These are phyloP conservation scores for Sebastolobus alascanus DNA, from an alignment of 2,797 vertebrate species.

Conservation along the genomic window DNA sequence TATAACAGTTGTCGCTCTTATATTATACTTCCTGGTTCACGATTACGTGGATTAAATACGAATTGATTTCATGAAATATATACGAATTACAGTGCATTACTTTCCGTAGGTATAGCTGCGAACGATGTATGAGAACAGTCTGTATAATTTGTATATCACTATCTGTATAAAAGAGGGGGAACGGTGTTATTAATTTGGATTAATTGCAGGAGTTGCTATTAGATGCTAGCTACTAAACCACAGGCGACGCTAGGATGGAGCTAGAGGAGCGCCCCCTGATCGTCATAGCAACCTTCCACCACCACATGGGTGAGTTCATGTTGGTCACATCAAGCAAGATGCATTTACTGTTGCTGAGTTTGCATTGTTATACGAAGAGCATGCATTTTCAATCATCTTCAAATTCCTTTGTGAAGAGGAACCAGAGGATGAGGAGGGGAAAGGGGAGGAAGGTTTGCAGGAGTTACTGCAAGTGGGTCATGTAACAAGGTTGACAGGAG, in stretches of 20 bases:
- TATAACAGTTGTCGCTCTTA: too few relatives aligned
- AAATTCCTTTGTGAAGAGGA: neutral
- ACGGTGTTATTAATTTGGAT: neutral
- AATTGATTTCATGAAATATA: too few relatives aligned
- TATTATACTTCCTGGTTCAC: too few relatives aligned
- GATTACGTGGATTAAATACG: too few relatives aligned
- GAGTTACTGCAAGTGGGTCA: conserved; percentile 64
- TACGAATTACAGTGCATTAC: too few relatives aligned
- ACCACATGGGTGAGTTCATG: neutral
- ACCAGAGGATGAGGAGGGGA: neutral
- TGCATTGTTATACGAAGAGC: neutral
- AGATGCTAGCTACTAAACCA: neutral
- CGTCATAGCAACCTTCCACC: neutral
- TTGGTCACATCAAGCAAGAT: neutral
- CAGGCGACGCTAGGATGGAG: neutral
- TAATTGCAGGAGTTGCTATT: neutral
- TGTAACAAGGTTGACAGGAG: conserved; percentile 50
- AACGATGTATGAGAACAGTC: too few relatives aligned
- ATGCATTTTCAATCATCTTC: neutral
- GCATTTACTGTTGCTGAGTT: neutral
- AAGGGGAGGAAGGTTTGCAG: conserved; percentile 10
- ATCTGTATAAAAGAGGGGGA: neutral
- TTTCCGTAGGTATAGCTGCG: too few relatives aligned
- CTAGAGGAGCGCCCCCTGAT: neutral
- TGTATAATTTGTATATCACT: neutral